Evolutionary conservation across 2,113 vertebrate species (phyloP).

Genomic region (Sturnira hondurensis): DNA sequence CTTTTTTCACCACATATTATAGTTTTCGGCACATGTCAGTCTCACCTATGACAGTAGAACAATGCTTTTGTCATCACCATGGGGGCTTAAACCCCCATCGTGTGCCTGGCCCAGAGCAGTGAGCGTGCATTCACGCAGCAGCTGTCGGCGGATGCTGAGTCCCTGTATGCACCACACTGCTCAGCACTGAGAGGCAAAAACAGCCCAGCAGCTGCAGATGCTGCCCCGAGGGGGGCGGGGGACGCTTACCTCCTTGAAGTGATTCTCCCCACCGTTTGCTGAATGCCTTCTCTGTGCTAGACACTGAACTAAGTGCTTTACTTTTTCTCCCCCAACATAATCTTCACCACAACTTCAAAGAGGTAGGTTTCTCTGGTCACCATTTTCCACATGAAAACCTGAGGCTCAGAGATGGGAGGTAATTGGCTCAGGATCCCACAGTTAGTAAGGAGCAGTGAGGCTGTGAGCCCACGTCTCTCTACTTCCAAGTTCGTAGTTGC

Average conservation of each 20-base stretch:
- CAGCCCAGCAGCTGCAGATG: background rate
- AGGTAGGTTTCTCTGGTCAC: background rate
- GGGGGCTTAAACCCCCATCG: background rate
- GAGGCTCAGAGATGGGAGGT: background rate
- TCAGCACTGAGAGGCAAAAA: background rate
- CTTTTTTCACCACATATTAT: background rate
- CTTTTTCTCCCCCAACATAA: too few relatives aligned
- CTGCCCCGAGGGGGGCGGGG: background rate
- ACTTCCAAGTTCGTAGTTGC: background rate
- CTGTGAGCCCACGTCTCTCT: background rate
- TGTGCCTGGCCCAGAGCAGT: background rate
- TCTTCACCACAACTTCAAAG: background rate
- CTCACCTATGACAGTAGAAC: background rate
- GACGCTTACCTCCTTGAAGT: background rate
- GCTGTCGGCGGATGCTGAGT: background rate
- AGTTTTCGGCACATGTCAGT: background rate
- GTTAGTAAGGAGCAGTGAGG: background rate
- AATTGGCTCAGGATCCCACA: background rate
- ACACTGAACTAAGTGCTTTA: background rate
- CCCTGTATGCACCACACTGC: rapidly evolving
- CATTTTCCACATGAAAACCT: background rate
- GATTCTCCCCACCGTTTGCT: background rate
- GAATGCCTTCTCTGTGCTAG: background rate
- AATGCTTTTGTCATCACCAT: background rate
- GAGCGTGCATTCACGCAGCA: background rate